Base-by-base conservation (phyloP, 2,888 invertebrate species). In the Odontocerum albicorne region DNA sequence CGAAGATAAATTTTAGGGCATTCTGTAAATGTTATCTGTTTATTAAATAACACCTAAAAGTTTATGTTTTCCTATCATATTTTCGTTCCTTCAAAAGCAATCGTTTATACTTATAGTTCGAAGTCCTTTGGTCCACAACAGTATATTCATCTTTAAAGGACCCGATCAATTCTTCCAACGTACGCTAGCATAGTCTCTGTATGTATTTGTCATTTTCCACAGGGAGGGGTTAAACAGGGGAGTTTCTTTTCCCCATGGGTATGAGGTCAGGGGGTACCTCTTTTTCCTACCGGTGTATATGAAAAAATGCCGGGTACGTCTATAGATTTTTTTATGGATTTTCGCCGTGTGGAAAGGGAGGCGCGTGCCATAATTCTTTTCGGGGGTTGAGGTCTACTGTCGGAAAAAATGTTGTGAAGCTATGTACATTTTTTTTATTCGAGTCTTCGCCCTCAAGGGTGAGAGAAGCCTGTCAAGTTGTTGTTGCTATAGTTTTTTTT, bases 311-410 rank as follows among this genome's bases (percentile, higher is more conserved):
- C 44, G 43, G 46, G 19, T 46, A 51, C 38, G 12, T 51, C 43
- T 51, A 51, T 51, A 44, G 44, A 43, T 51, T 45, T 56, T 57
- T 55, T 58, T 58, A 58, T 58, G 49, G 57, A 58, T 58, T 58
- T 58, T 58, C 57, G 50, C 33, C 49, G 46, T 36, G 27, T 50
- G 44, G 51, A 31, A 44, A 10, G 44, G 51, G 44, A 4, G 36
- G 36, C 51, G 51, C 27, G 44, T 44, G 51, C 35, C 44, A 15
- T 39, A 35, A 35, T 4, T 12, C 27, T 15, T n/a, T n/a, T 31
- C 12, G 46, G 35, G 20, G 35, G 35, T 4, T 1, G 44, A 19
- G 17, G 16, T 16, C 20, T 16, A 19, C 19, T 20, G 33, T 16
- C 17, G 44, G 44, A 51, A 51, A 51, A 51, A 44, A 44, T 43